Conservation (phyloP, 2,797 vertebrate species). For the Pteronotus mesoamericanus region DNA sequence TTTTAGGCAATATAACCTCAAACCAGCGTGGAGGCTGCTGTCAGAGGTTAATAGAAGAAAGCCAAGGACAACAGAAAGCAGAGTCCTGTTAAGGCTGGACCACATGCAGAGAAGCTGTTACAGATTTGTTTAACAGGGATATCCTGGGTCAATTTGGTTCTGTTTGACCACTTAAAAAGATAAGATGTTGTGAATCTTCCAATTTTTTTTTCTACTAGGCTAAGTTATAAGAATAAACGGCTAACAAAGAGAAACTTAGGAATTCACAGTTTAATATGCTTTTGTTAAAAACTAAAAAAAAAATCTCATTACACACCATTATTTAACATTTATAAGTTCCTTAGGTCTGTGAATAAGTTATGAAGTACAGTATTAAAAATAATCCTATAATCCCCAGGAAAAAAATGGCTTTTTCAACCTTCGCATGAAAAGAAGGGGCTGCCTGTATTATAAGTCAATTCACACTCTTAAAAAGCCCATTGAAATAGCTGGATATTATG, state of each 20-base stretch:
- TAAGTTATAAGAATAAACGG: not conserved
- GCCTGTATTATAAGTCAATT: constrained; percentile 39
- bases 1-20: not conserved
- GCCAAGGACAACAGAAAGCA: not conserved
- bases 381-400: constrained; percentile 62
- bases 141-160: not conserved
- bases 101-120: not conserved
- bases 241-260: not conserved
- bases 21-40: not conserved
- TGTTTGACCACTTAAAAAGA: not conserved
- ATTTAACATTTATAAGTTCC: constrained; percentile 55
- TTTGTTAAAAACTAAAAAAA: not conserved
- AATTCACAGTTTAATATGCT: constrained; percentile 3
- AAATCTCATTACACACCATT: constrained; percentile 43
- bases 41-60: not conserved
- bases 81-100: not conserved
- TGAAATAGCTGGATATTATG: constrained; percentile 44
- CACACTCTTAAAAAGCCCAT: constrained; percentile 46
- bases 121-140: not conserved
- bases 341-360: constrained; percentile 35
- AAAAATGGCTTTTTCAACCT: constrained; percentile 46
- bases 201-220: not conserved
- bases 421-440: constrained; percentile 42
- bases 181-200: not conserved
- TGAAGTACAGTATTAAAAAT: constrained; percentile 49